Conservation (phyloP, 1,140 invertebrate genomes). For the Brachionus asplanchnoidis region DNA sequence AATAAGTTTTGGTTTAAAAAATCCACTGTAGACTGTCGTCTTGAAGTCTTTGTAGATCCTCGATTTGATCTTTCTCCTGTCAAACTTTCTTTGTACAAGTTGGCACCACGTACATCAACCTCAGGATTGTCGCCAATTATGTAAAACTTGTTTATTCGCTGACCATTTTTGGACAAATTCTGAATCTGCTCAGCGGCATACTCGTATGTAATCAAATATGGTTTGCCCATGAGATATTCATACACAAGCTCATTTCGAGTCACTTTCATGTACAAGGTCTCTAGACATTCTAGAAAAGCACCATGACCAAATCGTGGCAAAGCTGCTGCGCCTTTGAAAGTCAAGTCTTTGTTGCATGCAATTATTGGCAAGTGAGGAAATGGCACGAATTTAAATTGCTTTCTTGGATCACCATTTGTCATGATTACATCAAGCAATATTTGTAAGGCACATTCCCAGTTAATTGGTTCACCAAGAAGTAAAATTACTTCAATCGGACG, state of each 20-base stretch:
- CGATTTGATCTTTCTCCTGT: slow-evolving; percentile 45
- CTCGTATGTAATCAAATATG: slow-evolving; percentile 57
- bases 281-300: slow-evolving; percentile 54
- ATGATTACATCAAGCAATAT: slow-evolving; percentile 66
- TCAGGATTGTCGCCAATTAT: slow-evolving; percentile 65
- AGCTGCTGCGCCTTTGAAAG: slow-evolving; percentile 55
- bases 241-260: slow-evolving; percentile 53
- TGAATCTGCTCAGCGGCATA: slow-evolving; percentile 50
- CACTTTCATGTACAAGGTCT: slow-evolving; percentile 55
- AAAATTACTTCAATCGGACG: slow-evolving; percentile 55
- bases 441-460: slow-evolving; percentile 60
- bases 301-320: slow-evolving; percentile 57
- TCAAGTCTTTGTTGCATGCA: slow-evolving; percentile 57
- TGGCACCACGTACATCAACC: slow-evolving; percentile 68
- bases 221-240: slow-evolving; percentile 55
- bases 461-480: slow-evolving; percentile 55
- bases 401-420: slow-evolving; percentile 61
- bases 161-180: slow-evolving; percentile 46
- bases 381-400: slow-evolving; percentile 18
- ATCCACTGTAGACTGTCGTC: slow-evolving; percentile 43
- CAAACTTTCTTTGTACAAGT: slow-evolving; percentile 67
- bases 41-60: slow-evolving; percentile 41
- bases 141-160: slow-evolving; percentile 52
- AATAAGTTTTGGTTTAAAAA: background rate
- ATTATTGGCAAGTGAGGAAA: slow-evolving; percentile 50